Base-by-base conservation (phyloP, 1,140 invertebrate species). In the Sitobion miscanthi region DNA sequence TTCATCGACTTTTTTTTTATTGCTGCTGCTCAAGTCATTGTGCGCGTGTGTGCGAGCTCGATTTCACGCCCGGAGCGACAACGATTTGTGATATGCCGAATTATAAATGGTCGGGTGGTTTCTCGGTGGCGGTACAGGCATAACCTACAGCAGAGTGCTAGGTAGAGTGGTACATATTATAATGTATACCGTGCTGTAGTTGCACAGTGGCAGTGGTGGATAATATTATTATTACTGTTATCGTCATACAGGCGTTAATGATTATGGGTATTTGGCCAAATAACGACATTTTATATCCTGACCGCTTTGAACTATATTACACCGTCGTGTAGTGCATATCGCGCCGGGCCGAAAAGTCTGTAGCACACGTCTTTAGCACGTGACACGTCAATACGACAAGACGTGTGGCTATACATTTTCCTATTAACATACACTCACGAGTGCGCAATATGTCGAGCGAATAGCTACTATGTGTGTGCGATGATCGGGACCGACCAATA, bases 71-170 rank as follows among this genome's bases (percentile, higher is more conserved):
- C 77, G 69, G 62, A 91, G 7, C 62, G 47, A 54, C 91, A 49
- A 23, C 49, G n/a, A n/a, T 77, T 77, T 77, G 35, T 38, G 91
- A 93, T 57, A 93, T 57, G 91, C 91, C 38, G 91, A 42, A 93
- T 93, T 85, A 93, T 93, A 11, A 93, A 93, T 30, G 91, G 91
- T 93, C 91, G 91, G 91, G 77, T 86, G 82, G 35, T 93, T 93
- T 93, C 91, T 93, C 49, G 21, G 42, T n/a, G 57, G 25, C 49
- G n/a, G 62, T 77, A n/a, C 14, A n/a, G 62, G 30, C 17, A 77
- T 17, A n/a, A 4, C 45, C 45, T 69, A n/a, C n/a, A 85, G 3
- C 9, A 23, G 2, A 2, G 23, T 23, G 87, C 11, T 89, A 45
- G 42, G 42, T 42, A 42, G n/a, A 42, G n/a, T 49, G 45, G 87